Percentiles rank a stretch among this genome's conserved stretches.
Evolutionary conservation across 1,140 invertebrate species (phyloP).

Genomic region (Drosophila takahashii): DNA sequence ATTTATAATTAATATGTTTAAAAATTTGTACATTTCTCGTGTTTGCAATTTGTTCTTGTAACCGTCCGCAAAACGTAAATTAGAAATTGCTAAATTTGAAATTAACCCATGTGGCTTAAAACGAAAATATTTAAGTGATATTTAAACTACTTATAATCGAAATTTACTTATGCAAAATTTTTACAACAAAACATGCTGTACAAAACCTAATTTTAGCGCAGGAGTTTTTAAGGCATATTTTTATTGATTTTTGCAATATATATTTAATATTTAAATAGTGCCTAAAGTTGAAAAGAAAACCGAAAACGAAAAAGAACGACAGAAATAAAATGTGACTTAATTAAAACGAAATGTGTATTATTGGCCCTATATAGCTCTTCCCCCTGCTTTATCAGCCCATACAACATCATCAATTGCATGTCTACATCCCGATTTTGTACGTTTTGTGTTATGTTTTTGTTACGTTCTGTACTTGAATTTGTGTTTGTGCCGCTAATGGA

Average conservation of each 20-base stretch:
- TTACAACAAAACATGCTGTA: conserved; percentile 57
- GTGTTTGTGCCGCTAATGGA: conserved; percentile 48
- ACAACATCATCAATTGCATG: conserved; percentile 49
- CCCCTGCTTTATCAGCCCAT: conserved; percentile 33
- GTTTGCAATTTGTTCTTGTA: conserved; percentile 57
- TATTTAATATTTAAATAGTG: conserved; percentile 74
- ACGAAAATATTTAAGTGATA: conserved; percentile 77
- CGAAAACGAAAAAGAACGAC: conserved; percentile 39
- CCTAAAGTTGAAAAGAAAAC: conserved; percentile 64
- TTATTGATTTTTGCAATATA: conserved; percentile 77
- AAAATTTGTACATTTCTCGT: conserved; percentile 60
- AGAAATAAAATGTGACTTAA: conserved; percentile 69
- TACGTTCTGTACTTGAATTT: conserved; percentile 33
- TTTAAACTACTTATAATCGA: conserved; percentile 55
- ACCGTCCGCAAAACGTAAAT: conserved; percentile 63
- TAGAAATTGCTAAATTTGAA: conserved; percentile 34
- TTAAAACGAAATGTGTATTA: conserved; percentile 73
- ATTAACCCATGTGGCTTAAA: conserved; percentile 61
- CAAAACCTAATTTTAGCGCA: conserved; percentile 70
- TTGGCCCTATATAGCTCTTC: conserved; percentile 22
- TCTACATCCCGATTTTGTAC: conserved; percentile 28
- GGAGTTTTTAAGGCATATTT: conserved; percentile 69
- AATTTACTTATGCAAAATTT: conserved; percentile 51
- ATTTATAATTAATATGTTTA: conserved; percentile 64
- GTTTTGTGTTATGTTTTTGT: conserved; percentile 37